A percentile compares a stretch with the other conserved stretches of the same genome.
Conservation (phyloP, 1,140 invertebrate species). For the Zaprionus inermis region DNA sequence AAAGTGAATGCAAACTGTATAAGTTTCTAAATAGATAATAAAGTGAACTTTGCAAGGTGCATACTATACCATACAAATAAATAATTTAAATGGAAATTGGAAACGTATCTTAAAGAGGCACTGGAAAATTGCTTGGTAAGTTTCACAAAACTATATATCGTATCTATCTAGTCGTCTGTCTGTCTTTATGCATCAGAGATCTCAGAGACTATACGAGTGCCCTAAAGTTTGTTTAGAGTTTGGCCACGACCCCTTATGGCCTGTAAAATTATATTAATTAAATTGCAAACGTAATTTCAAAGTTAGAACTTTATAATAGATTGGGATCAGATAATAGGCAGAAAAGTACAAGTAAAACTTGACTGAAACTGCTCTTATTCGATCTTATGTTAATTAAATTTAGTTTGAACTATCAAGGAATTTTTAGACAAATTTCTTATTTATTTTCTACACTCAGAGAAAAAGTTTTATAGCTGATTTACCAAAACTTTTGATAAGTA, state of each 20-base stretch:
- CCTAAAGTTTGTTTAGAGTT: too few relatives aligned
- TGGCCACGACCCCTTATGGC: too few relatives aligned
- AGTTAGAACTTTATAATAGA: too few relatives aligned
- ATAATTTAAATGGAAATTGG: not conserved
- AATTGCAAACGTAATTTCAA: too few relatives aligned
- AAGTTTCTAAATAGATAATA: slow-evolving; percentile 65
- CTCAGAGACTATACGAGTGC: too few relatives aligned
- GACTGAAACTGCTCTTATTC: not conserved
- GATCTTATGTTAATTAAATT: not conserved
- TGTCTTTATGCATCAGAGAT: too few relatives aligned
- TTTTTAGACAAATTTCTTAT: not conserved
- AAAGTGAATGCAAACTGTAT: slow-evolving; percentile 49
- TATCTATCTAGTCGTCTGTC: too few relatives aligned
- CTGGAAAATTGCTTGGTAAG: not conserved
- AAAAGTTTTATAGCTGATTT: slow-evolving; percentile 9
- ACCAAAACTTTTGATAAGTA: slow-evolving; percentile 3
- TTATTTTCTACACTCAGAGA: not conserved
- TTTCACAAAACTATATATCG: not conserved
- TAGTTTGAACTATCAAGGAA: not conserved
- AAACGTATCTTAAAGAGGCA: not conserved
- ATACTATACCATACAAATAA: slow-evolving; percentile 14
- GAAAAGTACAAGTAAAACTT: too few relatives aligned
- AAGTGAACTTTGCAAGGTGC: slow-evolving; percentile 54
- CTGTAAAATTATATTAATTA: too few relatives aligned
- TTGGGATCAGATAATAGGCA: too few relatives aligned